These are phyloP conservation scores for Caenorhabditis parvicauda DNA, from an alignment of 2,888 invertebrate genomes.

Conservation along the genomic window DNA sequence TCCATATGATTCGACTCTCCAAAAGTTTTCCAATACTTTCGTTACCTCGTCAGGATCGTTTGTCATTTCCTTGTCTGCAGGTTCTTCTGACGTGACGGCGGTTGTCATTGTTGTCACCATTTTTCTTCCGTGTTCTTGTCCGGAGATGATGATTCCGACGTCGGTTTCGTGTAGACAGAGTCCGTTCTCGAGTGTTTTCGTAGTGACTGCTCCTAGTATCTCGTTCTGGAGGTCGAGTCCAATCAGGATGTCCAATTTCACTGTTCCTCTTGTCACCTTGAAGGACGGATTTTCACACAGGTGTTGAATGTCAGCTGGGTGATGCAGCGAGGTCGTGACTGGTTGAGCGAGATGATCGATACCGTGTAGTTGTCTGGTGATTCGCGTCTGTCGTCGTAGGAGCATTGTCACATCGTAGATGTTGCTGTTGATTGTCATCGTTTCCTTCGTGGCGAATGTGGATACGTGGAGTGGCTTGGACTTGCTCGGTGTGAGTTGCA, in stretches of 20 bases:
- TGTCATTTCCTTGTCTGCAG: neutral
- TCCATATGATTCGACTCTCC: constrained; percentile 6
- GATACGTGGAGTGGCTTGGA: neutral
- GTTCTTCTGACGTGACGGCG: neutral
- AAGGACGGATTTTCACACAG: neutral
- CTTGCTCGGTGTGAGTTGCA: neutral
- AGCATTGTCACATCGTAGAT: neutral
- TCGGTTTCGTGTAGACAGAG: neutral
- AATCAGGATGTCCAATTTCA: constrained; percentile 1
- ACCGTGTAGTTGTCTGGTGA: neutral
- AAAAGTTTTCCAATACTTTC: constrained; percentile 4
- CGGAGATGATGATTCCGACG: constrained; percentile 8
- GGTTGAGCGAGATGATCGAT: neutral
- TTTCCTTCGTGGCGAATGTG: neutral
- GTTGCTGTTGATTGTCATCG: neutral
- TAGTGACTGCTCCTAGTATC: constrained; percentile 2
- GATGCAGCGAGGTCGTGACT: neutral
- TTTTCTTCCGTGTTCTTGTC: neutral
- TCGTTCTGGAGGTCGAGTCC: constrained; percentile 8
- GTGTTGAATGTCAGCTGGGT: neutral
- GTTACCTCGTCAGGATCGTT: neutral
- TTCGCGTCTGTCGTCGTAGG: constrained; percentile 3
- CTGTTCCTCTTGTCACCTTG: neutral
- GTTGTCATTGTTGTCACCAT: neutral
- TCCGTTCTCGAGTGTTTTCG: constrained; percentile 4